Evolutionary conservation across 2,888 invertebrate species (phyloP).

Genomic region (Ornithoptera priamus): DNA sequence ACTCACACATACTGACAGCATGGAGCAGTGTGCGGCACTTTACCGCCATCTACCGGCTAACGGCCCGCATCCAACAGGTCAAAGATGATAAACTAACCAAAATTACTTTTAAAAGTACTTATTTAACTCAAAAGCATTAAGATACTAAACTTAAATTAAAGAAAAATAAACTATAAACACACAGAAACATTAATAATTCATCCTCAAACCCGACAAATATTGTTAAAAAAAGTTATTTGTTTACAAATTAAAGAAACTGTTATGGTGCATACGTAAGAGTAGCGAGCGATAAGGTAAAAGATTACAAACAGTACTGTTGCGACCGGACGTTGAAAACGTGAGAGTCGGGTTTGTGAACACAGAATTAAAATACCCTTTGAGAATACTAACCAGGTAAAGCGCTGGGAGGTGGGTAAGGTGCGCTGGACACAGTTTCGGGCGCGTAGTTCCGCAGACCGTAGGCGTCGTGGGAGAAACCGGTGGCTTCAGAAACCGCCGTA

Average conservation of each 20-base stretch:
- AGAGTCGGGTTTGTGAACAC: conserved; percentile 49
- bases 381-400: conserved; percentile 77
- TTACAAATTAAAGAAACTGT: conserved; percentile 70
- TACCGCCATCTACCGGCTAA: conserved; percentile 69
- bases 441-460: conserved; percentile 88
- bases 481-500: conserved; percentile 81
- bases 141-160: conserved; percentile 7
- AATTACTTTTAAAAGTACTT: conserved; percentile 60
- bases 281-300: conserved; percentile 70
- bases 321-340: conserved; percentile 57
- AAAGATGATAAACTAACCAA: conserved; percentile 74
- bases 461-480: conserved; percentile 86
- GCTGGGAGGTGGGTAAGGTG: conserved; percentile 90
- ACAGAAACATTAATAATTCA: conserved; percentile 4
- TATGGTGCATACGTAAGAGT: conserved; percentile 56
- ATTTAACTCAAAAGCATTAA: conserved; percentile 34
- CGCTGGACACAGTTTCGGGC: conserved; percentile 86
- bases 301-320: conserved; percentile 66
- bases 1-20: conserved; percentile 47
- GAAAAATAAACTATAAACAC: conserved; percentile 1
- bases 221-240: conserved; percentile 47
- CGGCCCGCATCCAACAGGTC: conserved; percentile 51
- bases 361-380: conserved; percentile 32
- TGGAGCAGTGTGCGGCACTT: conserved; percentile 48
- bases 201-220: conserved; percentile 35